These are phyloP conservation scores for Benitochromis conjunctus DNA, from an alignment of 2,113 vertebrate genomes.

Conservation along the genomic window DNA sequence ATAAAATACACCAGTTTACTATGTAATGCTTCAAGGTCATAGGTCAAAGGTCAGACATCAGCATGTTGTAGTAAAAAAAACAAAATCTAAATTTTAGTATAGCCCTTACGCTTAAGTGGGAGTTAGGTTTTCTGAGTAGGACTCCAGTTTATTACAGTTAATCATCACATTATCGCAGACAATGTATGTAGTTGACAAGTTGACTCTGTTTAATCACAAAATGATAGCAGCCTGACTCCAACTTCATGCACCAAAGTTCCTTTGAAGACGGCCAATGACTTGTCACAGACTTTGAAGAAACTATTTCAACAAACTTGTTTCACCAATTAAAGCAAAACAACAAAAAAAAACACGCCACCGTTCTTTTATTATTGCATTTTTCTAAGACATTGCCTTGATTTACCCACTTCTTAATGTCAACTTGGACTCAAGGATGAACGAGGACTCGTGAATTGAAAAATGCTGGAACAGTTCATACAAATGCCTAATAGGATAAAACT, in stretches of 20 bases:
- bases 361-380: not conserved
- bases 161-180: not conserved
- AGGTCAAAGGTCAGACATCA: not conserved
- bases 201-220: not conserved
- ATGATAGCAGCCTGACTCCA: not conserved
- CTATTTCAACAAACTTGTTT: not conserved
- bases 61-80: not conserved
- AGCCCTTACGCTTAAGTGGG: not conserved
- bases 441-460: not conserved
- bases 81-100: not conserved
- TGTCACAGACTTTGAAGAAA: not conserved
- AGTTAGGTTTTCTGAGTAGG: too few species aligned
- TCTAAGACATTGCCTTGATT: not conserved
- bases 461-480: not conserved
- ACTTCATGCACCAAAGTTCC: rapidly evolving
- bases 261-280: not conserved
- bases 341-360: not conserved
- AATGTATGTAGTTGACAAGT: not conserved
- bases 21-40: not conserved
- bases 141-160: not conserved
- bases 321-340: not conserved
- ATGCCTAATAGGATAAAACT: not conserved
- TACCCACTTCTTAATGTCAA: not conserved
- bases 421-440: not conserved
- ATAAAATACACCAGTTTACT: not conserved